phyloP scores from a whole-genome alignment of 2,113 vertebrate species.

The Microcebus lehilahytsara region DNA sequence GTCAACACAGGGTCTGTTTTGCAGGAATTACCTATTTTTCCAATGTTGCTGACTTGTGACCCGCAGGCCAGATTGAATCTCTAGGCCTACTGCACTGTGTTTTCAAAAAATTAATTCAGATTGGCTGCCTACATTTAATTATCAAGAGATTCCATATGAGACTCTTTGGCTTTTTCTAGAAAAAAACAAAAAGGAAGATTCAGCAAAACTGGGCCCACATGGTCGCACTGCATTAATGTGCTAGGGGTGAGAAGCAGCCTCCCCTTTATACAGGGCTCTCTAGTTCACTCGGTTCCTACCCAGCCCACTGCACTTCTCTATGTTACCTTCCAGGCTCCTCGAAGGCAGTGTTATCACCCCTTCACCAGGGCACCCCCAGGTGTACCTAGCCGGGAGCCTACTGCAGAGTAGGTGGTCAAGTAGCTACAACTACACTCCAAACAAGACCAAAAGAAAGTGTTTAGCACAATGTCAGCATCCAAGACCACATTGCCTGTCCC shows the following conservation, averaged over 20 bases:
- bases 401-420: background rate
- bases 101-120: constrained; percentile 46
- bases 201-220: background rate
- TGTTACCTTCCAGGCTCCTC: background rate
- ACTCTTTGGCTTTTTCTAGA: background rate
- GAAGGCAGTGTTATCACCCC: background rate
- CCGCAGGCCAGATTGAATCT: constrained; percentile 10
- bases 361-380: background rate
- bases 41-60: background rate
- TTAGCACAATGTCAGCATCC: background rate
- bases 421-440: background rate
- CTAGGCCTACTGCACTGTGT: background rate
- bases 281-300: background rate
- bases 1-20: background rate
- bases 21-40: background rate
- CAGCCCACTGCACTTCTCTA: background rate
- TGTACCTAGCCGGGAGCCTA: background rate
- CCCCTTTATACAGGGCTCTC: background rate
- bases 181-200: background rate
- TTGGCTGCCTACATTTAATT: constrained; percentile 40
- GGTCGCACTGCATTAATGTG: background rate
- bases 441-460: background rate
- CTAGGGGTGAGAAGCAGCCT: background rate
- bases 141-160: constrained; percentile 13
- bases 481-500: background rate